Evolutionary conservation across 1,140 invertebrate species (phyloP), one percentile per base, ranked within the genome.

Genomic region (Diachasmimorpha longicaudata): DNA sequence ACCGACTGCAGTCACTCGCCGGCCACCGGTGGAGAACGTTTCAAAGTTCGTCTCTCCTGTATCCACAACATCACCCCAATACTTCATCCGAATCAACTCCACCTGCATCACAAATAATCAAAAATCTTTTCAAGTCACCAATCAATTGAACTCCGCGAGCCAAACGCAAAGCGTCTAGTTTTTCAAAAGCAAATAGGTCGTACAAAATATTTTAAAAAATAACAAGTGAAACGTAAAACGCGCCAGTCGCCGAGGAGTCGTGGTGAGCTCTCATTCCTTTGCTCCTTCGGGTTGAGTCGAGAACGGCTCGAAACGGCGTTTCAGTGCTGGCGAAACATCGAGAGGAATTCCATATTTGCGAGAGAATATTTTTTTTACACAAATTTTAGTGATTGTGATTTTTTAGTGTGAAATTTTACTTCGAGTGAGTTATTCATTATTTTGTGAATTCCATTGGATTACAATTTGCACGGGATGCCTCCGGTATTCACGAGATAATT

Each of bases 1-100:
- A 23, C 0, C 4, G 58, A 63, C 4, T 25, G 58, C 81, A 84
- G 83, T 87, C 79, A 82, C 77, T 84, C 81, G 84, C 85, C 85
- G 85, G 84, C 83, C 80, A 79, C 82, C 80, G 83, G 77, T 81
- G 78, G 16, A 69, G 76, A n/a, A 46, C n/a, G 77, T 72, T 74
- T 46, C 13, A 63, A 52, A 21, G 1, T 70, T n/a, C 16, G 16
- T 55, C 48, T 52, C 37, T 36, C 16, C 19, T 42, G 4, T 25
- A 63, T 11, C 58, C 31, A 11, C 11, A 25, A 25, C 23, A 13
- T 11, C 58, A 63, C 19, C 58, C 1, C 19, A 58, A 58, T n/a
- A 58, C 14, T 46, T 52, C 48, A 52, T n/a, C 2, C n/a, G 9
- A 52, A 52, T 16, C 14, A 52, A 10, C 31, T 31, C 31, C 39